Evolutionary conservation across 2,113 vertebrate genomes (phyloP).

Genomic region (Percina caprodes): DNA sequence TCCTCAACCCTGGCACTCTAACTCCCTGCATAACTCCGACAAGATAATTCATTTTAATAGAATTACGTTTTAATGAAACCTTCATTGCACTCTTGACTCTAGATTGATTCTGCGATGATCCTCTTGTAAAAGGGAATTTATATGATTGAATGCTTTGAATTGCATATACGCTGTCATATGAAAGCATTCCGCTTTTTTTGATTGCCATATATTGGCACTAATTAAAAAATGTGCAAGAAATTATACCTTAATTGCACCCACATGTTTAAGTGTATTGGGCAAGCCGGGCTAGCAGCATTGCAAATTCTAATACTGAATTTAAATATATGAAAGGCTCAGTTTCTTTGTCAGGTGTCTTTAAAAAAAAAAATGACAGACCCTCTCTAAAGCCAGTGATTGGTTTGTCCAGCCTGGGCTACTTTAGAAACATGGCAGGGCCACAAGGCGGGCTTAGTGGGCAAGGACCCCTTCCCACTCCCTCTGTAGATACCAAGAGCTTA

Average conservation of each 20-base stretch:
- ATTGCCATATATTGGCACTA: neutral
- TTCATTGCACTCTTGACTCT: constrained; percentile 59
- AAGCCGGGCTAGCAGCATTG: neutral
- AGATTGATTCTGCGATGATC: constrained; percentile 18
- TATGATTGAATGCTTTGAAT: constrained; percentile 27
- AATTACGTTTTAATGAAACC: constrained; percentile 68
- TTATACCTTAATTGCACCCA: neutral
- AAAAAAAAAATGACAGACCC: neutral
- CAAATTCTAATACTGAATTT: neutral
- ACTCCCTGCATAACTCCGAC: constrained; percentile 33
- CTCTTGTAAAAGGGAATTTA: constrained; percentile 18
- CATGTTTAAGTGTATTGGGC: neutral
- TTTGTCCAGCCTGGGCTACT: too few relatives aligned
- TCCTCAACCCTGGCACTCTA: constrained; percentile 29
- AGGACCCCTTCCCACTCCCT: too few relatives aligned
- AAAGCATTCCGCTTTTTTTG: neutral
- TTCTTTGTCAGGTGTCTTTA: neutral
- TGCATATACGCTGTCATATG: neutral
- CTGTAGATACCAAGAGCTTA: too few relatives aligned
- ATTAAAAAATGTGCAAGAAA: neutral
- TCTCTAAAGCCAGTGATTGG: too few relatives aligned
- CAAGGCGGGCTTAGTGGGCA: too few relatives aligned
- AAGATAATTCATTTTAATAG: constrained; percentile 51
- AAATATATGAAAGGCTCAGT: neutral
- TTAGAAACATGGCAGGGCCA: too few relatives aligned